A percentile compares a stretch with the other conserved stretches of the same genome.
phyloP scores from a whole-genome alignment of 2,797 vertebrate genomes.

The Liparis tanakae region DNA sequence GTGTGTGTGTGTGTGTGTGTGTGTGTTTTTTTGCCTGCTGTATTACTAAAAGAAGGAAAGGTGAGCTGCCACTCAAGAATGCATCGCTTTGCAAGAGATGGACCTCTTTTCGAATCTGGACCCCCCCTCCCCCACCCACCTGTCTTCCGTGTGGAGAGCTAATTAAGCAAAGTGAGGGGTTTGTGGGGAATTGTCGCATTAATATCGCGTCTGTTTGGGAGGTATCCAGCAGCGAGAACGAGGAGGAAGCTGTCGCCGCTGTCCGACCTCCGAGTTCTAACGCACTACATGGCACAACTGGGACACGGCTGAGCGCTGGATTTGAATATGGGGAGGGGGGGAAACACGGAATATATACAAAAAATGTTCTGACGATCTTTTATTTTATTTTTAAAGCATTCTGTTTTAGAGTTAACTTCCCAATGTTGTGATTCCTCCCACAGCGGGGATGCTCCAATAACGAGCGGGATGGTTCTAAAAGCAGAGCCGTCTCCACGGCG shows the following conservation, averaged over 20 bases:
- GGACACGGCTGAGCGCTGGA: slow-evolving; percentile 10
- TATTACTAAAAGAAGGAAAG: slow-evolving; percentile 59
- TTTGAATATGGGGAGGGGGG: slow-evolving; percentile 3
- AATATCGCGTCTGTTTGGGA: slow-evolving; percentile 1
- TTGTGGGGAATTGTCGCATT: slow-evolving; percentile 9
- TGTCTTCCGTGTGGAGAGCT: slow-evolving; percentile 12
- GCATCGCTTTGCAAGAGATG: slow-evolving; percentile 54
- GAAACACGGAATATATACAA: neutral
- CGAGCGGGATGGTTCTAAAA: neutral
- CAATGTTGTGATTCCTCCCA: slow-evolving; percentile 20
- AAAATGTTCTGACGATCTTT: neutral
- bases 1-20: slow-evolving; percentile 53
- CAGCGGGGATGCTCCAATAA: slow-evolving; percentile 17
- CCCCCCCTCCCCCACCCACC: neutral
- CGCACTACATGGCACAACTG: slow-evolving; percentile 1
- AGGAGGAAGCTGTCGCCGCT: neutral
- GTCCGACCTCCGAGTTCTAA: neutral
- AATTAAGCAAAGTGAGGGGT: slow-evolving; percentile 37
- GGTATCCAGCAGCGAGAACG: neutral
- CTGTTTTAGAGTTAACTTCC: neutral
- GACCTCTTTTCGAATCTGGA: slow-evolving; percentile 37
- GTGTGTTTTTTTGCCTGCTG: slow-evolving; percentile 62
- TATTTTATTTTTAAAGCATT: neutral
- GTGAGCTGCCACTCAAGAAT: slow-evolving; percentile 77
- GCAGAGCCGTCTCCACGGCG: neutral